Evolutionary conservation across 1,140 invertebrate genomes (phyloP).

Genomic region (Protaetia brevitarsis): DNA sequence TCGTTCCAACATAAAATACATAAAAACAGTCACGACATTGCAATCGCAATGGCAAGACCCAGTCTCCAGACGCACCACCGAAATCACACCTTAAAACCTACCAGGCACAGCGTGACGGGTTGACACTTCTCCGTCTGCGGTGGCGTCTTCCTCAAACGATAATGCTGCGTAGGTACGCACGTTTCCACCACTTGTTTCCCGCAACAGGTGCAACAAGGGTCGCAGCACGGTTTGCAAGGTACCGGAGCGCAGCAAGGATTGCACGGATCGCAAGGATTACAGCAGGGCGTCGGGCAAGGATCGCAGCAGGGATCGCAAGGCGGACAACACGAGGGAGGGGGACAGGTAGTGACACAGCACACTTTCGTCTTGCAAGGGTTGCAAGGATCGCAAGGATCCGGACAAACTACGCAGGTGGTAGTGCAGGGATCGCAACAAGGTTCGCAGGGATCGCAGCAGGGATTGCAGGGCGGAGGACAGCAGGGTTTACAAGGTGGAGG

Average conservation of each 20-base stretch:
- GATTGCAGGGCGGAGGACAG: too few species aligned
- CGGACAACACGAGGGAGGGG: background rate
- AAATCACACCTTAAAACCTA: slow-evolving; percentile 12
- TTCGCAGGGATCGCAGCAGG: slow-evolving; percentile 1
- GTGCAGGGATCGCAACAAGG: slow-evolving; percentile 23
- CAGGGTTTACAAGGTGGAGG: background rate
- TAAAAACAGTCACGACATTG: too few species aligned
- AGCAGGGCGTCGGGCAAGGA: slow-evolving; percentile 32
- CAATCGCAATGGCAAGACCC: background rate
- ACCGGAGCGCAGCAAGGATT: slow-evolving; percentile 14
- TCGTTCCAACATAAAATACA: too few species aligned
- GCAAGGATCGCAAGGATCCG: slow-evolving; percentile 16
- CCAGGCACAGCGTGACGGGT: slow-evolving; percentile 15
- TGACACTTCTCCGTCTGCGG: slow-evolving; percentile 12
- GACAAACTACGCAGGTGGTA: background rate
- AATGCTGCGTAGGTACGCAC: slow-evolving; percentile 21
- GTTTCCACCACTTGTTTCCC: slow-evolving; percentile 1
- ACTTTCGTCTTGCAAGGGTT: slow-evolving; percentile 25
- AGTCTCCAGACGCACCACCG: background rate
- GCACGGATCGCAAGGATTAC: slow-evolving; percentile 27
- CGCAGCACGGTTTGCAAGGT: slow-evolving; percentile 9
- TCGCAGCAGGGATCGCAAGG: slow-evolving; percentile 30
- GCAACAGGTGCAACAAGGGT: slow-evolving; percentile 27
- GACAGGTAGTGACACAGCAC: slow-evolving; percentile 18
- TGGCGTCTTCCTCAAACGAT: background rate